Conservation (phyloP, 2,113 vertebrate species). For the Baryphthengus martii region DNA sequence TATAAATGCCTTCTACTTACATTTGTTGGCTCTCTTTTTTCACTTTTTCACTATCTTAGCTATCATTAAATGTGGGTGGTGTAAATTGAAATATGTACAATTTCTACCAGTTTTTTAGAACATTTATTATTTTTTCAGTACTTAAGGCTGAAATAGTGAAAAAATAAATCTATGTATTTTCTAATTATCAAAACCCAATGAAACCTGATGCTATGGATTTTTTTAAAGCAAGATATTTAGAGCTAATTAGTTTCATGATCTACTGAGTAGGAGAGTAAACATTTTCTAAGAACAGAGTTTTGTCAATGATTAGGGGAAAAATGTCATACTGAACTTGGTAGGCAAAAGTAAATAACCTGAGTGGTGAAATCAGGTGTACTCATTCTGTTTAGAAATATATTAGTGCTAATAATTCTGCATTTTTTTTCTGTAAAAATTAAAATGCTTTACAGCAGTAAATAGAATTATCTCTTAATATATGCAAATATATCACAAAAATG, state of each 20-base stretch:
- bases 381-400: background rate
- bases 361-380: background rate
- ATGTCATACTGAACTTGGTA: background rate
- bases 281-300: background rate
- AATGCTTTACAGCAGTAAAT: background rate
- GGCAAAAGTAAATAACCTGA: background rate
- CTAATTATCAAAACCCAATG: background rate
- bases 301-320: background rate
- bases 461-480: background rate
- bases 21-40: background rate
- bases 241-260: background rate
- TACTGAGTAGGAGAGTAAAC: background rate
- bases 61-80: background rate
- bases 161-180: background rate
- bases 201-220: background rate
- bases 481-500: background rate
- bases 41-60: background rate
- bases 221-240: background rate
- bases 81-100: background rate
- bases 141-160: background rate
- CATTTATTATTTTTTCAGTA: background rate
- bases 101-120: background rate
- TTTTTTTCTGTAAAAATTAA: background rate
- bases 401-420: background rate
- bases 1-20: background rate